A percentile compares a stretch with the other conserved stretches of the same genome.
Conservation (phyloP, 2,797 vertebrate species). For the Dendrocincla fuliginosa region DNA sequence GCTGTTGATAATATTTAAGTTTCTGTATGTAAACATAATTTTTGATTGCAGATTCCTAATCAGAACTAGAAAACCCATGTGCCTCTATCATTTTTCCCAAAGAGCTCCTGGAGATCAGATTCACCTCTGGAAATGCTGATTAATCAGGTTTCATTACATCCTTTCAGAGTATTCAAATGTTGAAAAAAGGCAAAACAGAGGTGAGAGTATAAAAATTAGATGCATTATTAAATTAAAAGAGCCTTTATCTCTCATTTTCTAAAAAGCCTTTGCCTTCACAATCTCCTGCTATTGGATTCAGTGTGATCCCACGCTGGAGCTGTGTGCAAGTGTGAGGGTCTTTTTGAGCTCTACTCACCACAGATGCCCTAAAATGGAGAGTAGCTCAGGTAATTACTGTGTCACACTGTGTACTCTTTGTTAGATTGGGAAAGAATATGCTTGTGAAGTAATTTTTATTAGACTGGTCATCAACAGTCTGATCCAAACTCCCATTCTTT, state of each 20-base stretch:
- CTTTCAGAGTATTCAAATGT: constrained; percentile 23
- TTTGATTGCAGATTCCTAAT: constrained; percentile 28
- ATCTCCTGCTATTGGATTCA: background rate
- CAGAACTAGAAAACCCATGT: background rate
- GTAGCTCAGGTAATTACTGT: background rate
- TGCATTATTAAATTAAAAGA: background rate
- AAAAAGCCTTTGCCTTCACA: background rate
- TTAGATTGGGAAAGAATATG: background rate
- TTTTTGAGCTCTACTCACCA: background rate
- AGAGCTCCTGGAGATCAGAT: background rate
- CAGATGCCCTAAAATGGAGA: background rate
- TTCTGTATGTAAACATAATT: constrained; percentile 49
- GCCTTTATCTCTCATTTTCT: background rate
- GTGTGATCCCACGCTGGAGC: background rate
- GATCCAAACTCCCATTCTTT: background rate
- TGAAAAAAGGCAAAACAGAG: background rate
- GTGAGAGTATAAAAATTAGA: background rate
- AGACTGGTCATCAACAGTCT: background rate
- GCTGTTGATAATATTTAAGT: constrained; percentile 54
- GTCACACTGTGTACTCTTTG: background rate
- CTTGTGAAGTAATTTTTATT: background rate
- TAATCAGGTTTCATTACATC: constrained; percentile 4
- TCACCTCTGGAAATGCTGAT: constrained; percentile 46
- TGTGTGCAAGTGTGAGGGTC: fast-evolving
- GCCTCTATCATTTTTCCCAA: constrained; percentile 8